Conservation (phyloP, 1,140 invertebrate genomes). For the Stegodyphus dumicola region DNA sequence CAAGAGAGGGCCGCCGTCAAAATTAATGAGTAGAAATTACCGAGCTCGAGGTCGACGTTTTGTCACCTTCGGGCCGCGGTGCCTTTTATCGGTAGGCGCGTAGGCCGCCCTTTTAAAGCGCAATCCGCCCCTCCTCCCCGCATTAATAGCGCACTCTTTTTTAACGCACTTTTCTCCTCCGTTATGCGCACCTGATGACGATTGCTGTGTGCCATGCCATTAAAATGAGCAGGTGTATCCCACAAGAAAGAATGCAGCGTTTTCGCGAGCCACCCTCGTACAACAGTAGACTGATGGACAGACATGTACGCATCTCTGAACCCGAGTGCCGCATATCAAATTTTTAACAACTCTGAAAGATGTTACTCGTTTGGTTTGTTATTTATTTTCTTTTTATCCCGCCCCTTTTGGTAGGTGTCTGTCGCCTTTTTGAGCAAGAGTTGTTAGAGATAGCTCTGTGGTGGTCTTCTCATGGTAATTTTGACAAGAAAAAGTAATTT, state of each 20-base stretch:
- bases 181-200: slow-evolving; percentile 12
- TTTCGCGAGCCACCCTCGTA: neutral
- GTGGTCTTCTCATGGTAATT: too few species aligned
- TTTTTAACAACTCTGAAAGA: slow-evolving; percentile 33
- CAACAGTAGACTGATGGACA: neutral
- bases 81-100: slow-evolving; percentile 51
- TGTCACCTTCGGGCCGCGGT: slow-evolving; percentile 49
- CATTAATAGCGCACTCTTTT: slow-evolving; percentile 10
- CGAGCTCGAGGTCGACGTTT: slow-evolving; percentile 34
- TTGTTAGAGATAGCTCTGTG: too few species aligned
- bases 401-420: too few species aligned
- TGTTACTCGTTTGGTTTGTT: too few species aligned
- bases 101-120: slow-evolving; percentile 54
- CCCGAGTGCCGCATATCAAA: slow-evolving; percentile 26
- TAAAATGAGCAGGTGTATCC: slow-evolving; percentile 9
- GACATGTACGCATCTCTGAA: neutral
- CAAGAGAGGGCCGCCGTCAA: slow-evolving; percentile 40
- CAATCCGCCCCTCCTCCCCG: slow-evolving; percentile 38
- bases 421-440: too few species aligned
- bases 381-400: too few species aligned
- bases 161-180: neutral
- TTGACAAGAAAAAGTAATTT: too few species aligned
- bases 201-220: neutral
- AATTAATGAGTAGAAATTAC: slow-evolving; percentile 61
- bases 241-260: neutral